phyloP scores from a whole-genome alignment of 2,113 vertebrate genomes.

The Gymnarchus niloticus region DNA sequence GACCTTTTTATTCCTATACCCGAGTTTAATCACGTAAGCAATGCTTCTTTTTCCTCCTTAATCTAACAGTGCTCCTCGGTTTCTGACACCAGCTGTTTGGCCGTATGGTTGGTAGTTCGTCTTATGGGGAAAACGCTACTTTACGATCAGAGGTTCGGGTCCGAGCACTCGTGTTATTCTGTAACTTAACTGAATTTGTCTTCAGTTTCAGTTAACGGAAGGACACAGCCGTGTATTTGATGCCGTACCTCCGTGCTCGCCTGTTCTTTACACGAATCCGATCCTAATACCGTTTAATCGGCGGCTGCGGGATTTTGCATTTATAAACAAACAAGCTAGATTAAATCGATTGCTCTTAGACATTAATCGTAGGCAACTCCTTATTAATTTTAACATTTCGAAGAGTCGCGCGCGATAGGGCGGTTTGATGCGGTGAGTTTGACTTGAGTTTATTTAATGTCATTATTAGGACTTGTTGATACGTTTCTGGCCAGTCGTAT shows the following conservation, averaged over 20 bases:
- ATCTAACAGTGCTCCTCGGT: no score
- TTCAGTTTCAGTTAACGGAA: not conserved
- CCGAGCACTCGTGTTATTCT: not conserved
- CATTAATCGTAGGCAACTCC: not conserved
- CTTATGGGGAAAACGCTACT: not conserved
- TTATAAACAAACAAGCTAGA: not conserved
- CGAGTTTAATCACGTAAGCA: not conserved
- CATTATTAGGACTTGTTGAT: conserved; percentile 7
- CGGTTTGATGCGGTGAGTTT: not conserved
- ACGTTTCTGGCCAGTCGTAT: not conserved
- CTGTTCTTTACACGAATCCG: not conserved
- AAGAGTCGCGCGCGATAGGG: not conserved
- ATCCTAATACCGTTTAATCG: not conserved
- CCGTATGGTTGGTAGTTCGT: not conserved
- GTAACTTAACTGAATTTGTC: conserved; percentile 6
- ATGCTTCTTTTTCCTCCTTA: not conserved
- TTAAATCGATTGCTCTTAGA: not conserved
- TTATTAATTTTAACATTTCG: not conserved
- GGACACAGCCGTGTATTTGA: not conserved
- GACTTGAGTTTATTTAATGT: not conserved
- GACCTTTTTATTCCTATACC: not conserved
- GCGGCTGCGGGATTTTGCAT: not conserved
- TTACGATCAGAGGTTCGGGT: not conserved
- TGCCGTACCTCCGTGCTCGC: no score
- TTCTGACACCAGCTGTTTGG: not conserved